These are phyloP conservation scores for Dorcus parallelipipedus DNA, from an alignment of 2,888 invertebrate genomes.

Conservation along the genomic window DNA sequence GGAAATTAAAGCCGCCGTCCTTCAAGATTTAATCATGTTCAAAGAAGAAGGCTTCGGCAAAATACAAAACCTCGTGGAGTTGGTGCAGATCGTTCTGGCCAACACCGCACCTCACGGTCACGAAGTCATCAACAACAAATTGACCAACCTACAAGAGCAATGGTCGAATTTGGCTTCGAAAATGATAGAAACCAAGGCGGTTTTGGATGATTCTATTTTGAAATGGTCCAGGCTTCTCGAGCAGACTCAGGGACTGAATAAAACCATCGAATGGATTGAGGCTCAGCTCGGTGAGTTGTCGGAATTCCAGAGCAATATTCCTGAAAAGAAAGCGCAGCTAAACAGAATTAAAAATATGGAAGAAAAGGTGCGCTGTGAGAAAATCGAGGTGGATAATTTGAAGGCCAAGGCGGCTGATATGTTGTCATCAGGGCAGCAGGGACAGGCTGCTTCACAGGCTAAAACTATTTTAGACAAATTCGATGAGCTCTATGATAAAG, in stretches of 20 bases:
- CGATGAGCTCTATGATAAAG: slow-evolving; percentile 71
- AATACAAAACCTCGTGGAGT: slow-evolving; percentile 83
- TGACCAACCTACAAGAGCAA: slow-evolving; percentile 81
- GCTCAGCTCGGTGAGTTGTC: slow-evolving; percentile 69
- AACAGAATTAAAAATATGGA: slow-evolving; percentile 82
- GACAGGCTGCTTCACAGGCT: slow-evolving; percentile 78
- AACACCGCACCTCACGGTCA: slow-evolving; percentile 90
- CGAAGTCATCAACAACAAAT: slow-evolving; percentile 76
- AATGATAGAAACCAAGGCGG: slow-evolving; percentile 86
- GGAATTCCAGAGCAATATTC: slow-evolving; percentile 74
- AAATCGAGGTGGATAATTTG: slow-evolving; percentile 82
- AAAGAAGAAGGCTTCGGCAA: slow-evolving; percentile 91
- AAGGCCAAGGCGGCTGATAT: slow-evolving; percentile 84
- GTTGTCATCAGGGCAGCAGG: slow-evolving; percentile 80
- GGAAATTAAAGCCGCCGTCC: slow-evolving; percentile 77
- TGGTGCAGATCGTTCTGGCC: slow-evolving; percentile 85
- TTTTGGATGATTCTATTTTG: slow-evolving; percentile 83
- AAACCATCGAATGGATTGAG: slow-evolving; percentile 77
- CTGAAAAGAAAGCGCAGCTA: slow-evolving; percentile 81
- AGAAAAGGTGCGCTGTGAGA: slow-evolving; percentile 85
- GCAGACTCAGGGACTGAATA: slow-evolving; percentile 80
- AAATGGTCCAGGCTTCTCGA: slow-evolving; percentile 90
- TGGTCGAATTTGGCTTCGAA: slow-evolving; percentile 85
- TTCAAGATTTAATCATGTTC: slow-evolving; percentile 81
- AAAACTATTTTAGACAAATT: slow-evolving; percentile 82